phyloP scores from a whole-genome alignment of 1,140 invertebrate genomes.

The Penaeus chinensis region DNA sequence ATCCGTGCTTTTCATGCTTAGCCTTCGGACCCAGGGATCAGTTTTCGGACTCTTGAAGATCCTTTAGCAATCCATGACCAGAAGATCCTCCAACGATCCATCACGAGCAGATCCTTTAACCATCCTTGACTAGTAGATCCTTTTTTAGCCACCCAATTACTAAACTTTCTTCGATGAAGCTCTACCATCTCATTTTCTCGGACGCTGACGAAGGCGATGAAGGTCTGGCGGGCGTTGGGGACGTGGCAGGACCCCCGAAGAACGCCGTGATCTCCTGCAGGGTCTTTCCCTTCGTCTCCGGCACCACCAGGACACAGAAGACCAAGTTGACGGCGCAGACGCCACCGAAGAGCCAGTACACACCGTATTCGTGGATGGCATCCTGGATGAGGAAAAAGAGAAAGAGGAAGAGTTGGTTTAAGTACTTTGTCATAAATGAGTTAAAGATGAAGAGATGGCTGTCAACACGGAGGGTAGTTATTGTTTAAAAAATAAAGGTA shows the following conservation, averaged over 20 bases:
- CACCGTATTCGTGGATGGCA: slow-evolving; percentile 48
- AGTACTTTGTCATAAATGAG: too few species aligned
- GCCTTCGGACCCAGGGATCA: too few species aligned
- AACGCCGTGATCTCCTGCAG: slow-evolving; percentile 77
- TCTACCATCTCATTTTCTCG: neutral
- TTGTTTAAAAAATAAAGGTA: too few species aligned
- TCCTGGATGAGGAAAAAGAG: neutral
- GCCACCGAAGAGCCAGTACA: slow-evolving; percentile 72
- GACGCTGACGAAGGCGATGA: neutral
- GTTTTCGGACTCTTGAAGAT: too few species aligned
- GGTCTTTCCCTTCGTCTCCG: slow-evolving; percentile 91
- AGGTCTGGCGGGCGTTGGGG: neutral
- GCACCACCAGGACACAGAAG: slow-evolving; percentile 81
- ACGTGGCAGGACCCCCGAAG: slow-evolving; percentile 38
- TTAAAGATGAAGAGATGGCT: neutral
- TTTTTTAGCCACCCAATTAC: too few species aligned
- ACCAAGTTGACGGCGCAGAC: slow-evolving; percentile 79
- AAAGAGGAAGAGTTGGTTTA: too few species aligned
- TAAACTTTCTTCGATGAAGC: too few species aligned
- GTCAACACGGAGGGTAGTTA: neutral
- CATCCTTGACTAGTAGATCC: too few species aligned
- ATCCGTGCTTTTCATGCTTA: too few species aligned
- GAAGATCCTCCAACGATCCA: too few species aligned
- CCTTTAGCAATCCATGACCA: too few species aligned
- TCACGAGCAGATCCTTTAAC: too few species aligned